These are phyloP conservation scores for Rhamphomyia laevipes DNA, from an alignment of 2,888 invertebrate species.

Conservation along the genomic window DNA sequence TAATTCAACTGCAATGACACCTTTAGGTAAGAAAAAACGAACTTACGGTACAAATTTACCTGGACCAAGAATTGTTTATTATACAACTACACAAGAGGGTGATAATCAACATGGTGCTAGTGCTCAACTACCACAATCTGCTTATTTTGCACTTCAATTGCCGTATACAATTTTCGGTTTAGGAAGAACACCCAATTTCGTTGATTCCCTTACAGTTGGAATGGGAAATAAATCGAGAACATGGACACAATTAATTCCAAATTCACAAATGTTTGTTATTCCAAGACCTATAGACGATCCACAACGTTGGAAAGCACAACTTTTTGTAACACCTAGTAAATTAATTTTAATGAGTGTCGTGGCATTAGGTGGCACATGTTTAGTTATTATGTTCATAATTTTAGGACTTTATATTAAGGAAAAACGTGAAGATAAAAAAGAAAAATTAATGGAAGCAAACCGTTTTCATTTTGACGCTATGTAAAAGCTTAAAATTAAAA, in stretches of 20 bases:
- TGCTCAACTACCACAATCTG: constrained; percentile 83
- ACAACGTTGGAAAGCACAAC: constrained; percentile 73
- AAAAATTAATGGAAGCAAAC: constrained; percentile 67
- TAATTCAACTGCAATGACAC: constrained; percentile 58
- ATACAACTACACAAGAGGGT: constrained; percentile 82
- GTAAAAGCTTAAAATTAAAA: constrained; percentile 36
- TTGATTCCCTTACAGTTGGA: constrained; percentile 77
- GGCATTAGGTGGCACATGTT: constrained; percentile 75
- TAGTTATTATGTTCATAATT: constrained; percentile 74
- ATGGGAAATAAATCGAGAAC: constrained; percentile 55
- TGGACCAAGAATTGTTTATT: constrained; percentile 78
- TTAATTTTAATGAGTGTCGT: constrained; percentile 84
- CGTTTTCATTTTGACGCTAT: constrained; percentile 80
- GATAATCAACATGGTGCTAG: constrained; percentile 66
- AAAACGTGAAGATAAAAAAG: constrained; percentile 66
- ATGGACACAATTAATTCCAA: constrained; percentile 92
- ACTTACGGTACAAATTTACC: constrained; percentile 85
- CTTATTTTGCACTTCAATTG: constrained; percentile 83
- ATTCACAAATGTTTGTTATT: constrained; percentile 93
- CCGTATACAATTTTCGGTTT: constrained; percentile 95
- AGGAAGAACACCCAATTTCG: constrained; percentile 96
- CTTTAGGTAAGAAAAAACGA: constrained; percentile 60
- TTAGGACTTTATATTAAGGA: constrained; percentile 84
- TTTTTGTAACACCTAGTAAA: constrained; percentile 92
- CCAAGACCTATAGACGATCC: constrained; percentile 72